Conservation (phyloP, 2,888 invertebrate species). For the Siphonodentalium dalli region DNA sequence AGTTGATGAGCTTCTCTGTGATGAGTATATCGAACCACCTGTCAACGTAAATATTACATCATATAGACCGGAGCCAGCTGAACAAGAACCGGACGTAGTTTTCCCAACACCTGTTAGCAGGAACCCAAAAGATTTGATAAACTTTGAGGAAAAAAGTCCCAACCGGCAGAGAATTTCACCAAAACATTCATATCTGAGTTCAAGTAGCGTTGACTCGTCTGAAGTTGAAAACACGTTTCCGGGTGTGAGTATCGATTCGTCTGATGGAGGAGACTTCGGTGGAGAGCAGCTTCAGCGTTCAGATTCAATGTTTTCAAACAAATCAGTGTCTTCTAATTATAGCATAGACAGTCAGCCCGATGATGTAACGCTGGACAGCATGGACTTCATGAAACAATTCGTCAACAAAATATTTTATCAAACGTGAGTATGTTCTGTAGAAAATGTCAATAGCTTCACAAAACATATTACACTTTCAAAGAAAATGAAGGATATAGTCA, state of each 20-base stretch:
- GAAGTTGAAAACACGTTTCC: slow-evolving; percentile 26
- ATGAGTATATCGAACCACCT: slow-evolving; percentile 49
- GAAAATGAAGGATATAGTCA: no score
- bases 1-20: slow-evolving; percentile 57
- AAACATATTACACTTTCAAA: no score
- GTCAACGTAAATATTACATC: slow-evolving; percentile 8
- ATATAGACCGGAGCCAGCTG: slow-evolving; percentile 25
- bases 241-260: slow-evolving; percentile 47
- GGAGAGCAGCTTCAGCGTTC: slow-evolving; percentile 41
- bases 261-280: slow-evolving; percentile 52
- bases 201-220: slow-evolving; percentile 42
- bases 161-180: slow-evolving; percentile 28
- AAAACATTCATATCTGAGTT: slow-evolving; percentile 37
- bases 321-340: slow-evolving; percentile 55
- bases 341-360: slow-evolving; percentile 64
- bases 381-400: slow-evolving; percentile 74
- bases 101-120: slow-evolving; percentile 20
- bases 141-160: no score
- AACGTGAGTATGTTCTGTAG: slow-evolving; percentile 44
- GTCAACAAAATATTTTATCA: slow-evolving; percentile 73
- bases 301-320: slow-evolving; percentile 49
- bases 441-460: no score
- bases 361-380: slow-evolving; percentile 70
- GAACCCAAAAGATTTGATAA: no score
- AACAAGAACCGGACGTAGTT: slow-evolving; percentile 31